Evolutionary conservation across 2,888 invertebrate species (phyloP).

Genomic region (Drosophila eohydei): DNA sequence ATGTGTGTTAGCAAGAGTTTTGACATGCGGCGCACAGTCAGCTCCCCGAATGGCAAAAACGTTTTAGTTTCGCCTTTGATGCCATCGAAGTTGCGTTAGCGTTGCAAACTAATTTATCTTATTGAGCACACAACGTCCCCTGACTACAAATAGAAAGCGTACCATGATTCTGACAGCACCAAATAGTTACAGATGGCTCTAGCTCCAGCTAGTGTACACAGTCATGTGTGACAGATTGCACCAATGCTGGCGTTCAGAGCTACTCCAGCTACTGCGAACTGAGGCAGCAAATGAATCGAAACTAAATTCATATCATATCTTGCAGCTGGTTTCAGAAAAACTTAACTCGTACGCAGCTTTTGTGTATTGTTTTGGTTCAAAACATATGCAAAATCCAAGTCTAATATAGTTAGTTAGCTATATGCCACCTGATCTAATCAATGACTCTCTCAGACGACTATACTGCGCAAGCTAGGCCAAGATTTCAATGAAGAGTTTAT

Average conservation of each 20-base stretch:
- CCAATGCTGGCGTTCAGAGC: conserved; percentile 19
- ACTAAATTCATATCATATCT: background rate
- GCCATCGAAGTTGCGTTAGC: conserved; percentile 56
- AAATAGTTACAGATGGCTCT: conserved; percentile 46
- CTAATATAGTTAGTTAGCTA: too few relatives aligned
- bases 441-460: too few relatives aligned
- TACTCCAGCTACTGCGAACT: background rate
- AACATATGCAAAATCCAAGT: too few relatives aligned
- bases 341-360: too few relatives aligned
- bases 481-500: too few relatives aligned
- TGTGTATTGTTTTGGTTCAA: too few relatives aligned
- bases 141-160: conserved; percentile 55
- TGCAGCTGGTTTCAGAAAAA: background rate
- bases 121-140: conserved; percentile 48
- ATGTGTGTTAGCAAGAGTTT: conserved; percentile 22
- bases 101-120: conserved; percentile 75
- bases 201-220: conserved; percentile 4
- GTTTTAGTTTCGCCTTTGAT: conserved; percentile 66
- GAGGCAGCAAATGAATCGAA: conserved; percentile 24
- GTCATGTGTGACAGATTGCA: conserved; percentile 20
- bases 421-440: too few relatives aligned
- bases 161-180: conserved; percentile 51
- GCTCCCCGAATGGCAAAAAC: conserved; percentile 19
- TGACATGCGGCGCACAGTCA: conserved; percentile 29
- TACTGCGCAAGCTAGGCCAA: too few relatives aligned